Evolutionary conservation across 2,888 invertebrate genomes (phyloP), one percentile per base, ranked within the genome.

Genomic region (Nymphalis polychloros): DNA sequence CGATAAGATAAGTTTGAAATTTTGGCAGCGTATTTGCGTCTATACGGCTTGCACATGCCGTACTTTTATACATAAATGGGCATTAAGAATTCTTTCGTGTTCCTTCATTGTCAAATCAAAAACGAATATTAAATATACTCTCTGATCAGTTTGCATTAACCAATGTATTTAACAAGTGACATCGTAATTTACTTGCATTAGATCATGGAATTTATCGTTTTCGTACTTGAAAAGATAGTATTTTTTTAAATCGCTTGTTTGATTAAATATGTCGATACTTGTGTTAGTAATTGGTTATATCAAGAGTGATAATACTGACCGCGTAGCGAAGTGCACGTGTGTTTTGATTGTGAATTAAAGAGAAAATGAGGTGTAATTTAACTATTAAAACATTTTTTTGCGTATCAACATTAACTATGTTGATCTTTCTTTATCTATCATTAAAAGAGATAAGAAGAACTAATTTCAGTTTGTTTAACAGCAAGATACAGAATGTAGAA

Each of bases 381-480:
- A 69, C 63, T 35, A 55, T 70, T 10, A 75, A 74, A 69, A 59
- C 63, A 31, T 69, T 72, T 49, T 73, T 70, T 48, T 47, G 59
- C 49, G 48, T 74, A 23, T 53, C 68, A 17, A 17, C 60, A 1
- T 27, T 68, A 10, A 50, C 64, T 10, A 23, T 72, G 23, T 50
- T 72, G 49, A 64, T 68, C 27, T 63, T 73, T 23, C 19, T 75
- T 27, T 74, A 70, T 48, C 17, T 70, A 23, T 72, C 68, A 5
- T 2, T 70, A 4, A 68, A 53, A 59, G 59, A 70, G 20, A n/a
- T 67, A 3, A 69, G 49, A 59, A 63, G 31, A 6, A 31, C 50
- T 47, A 55, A n/a, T 52, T 19, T 59, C 13, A 41, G 20, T 20
- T 13, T 64, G n/a, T 48, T 70, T 13, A 41, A 41, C 13, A 41